Conservation (phyloP, 1,140 invertebrate species). For the Neodiprion pinetum region DNA sequence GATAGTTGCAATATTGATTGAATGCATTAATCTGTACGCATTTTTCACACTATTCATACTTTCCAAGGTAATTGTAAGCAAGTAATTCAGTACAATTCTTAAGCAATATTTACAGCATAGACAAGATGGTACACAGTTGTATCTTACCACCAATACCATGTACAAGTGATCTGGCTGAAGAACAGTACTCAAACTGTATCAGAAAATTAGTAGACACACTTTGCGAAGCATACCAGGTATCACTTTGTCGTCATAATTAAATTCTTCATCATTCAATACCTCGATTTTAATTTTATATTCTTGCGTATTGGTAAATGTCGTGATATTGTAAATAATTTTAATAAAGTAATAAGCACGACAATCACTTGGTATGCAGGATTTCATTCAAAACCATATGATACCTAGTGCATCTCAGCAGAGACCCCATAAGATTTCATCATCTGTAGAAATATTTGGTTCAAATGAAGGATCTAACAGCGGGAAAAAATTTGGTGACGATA, state of each 20-base stretch:
- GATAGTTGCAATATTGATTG: no score
- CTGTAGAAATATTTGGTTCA: not conserved
- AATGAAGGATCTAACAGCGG: not conserved
- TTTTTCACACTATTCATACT: no score
- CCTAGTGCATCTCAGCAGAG: slow-evolving; percentile 4
- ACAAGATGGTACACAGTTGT: slow-evolving; percentile 20
- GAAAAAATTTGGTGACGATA: not conserved
- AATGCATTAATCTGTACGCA: no score
- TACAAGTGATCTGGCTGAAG: slow-evolving; percentile 33
- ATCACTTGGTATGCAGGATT: slow-evolving; percentile 27
- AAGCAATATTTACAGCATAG: not conserved
- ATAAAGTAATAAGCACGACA: no score
- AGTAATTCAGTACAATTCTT: no score
- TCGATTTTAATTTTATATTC: no score
- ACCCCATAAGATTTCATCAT: not conserved
- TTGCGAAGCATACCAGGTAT: slow-evolving; percentile 40
- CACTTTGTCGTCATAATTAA: not conserved
- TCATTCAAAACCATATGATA: slow-evolving; percentile 22
- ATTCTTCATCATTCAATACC: not conserved
- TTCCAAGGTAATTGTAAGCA: no score
- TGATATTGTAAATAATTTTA: not conserved
- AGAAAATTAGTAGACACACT: slow-evolving; percentile 35
- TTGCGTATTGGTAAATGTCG: not conserved
- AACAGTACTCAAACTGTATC: slow-evolving; percentile 37
- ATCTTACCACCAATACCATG: slow-evolving; percentile 29